phyloP scores from a whole-genome alignment of 2,797 vertebrate species.

The Malacoctenus gilli region DNA sequence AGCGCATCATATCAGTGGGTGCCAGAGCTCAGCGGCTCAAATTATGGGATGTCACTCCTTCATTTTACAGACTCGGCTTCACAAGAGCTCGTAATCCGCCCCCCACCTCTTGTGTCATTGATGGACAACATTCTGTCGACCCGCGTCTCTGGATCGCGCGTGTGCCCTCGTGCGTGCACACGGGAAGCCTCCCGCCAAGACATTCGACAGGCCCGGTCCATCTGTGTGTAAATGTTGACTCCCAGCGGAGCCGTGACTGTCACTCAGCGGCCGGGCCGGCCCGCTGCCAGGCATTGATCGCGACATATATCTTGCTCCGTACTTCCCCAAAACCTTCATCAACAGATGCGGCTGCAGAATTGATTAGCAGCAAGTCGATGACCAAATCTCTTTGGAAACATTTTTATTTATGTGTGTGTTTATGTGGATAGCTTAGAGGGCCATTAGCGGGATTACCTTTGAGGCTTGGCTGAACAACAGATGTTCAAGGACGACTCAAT shows the following conservation, averaged over 20 bases:
- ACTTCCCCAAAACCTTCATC: conserved; percentile 80
- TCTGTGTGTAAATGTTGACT: conserved; percentile 75
- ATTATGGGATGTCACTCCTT: conserved; percentile 61
- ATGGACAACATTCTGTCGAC: conserved; percentile 64
- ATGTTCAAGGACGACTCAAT: conserved; percentile 85
- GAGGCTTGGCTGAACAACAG: conserved; percentile 85
- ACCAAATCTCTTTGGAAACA: conserved; percentile 85
- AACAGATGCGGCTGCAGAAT: conserved; percentile 83
- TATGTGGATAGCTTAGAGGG: conserved; percentile 85
- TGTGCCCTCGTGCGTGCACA: conserved; percentile 20
- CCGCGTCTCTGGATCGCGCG: conserved; percentile 11
- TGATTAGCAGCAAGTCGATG: conserved; percentile 84
- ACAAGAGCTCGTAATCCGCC: conserved; percentile 56
- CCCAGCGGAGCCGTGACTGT: conserved; percentile 75
- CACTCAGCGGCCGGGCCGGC: conserved; percentile 65
- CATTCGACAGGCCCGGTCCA: conserved; percentile 50
- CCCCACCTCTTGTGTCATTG: conserved; percentile 56
- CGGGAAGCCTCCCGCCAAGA: conserved; percentile 55
- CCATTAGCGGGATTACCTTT: conserved; percentile 87
- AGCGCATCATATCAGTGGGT: conserved; percentile 46
- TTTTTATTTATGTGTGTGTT: conserved; percentile 86
- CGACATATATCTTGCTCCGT: conserved; percentile 79
- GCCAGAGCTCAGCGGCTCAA: conserved; percentile 55
- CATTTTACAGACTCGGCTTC: conserved; percentile 56
- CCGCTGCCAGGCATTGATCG: conserved; percentile 80